phyloP scores from a whole-genome alignment of 2,113 vertebrate genomes.

The Sterna hirundo region DNA sequence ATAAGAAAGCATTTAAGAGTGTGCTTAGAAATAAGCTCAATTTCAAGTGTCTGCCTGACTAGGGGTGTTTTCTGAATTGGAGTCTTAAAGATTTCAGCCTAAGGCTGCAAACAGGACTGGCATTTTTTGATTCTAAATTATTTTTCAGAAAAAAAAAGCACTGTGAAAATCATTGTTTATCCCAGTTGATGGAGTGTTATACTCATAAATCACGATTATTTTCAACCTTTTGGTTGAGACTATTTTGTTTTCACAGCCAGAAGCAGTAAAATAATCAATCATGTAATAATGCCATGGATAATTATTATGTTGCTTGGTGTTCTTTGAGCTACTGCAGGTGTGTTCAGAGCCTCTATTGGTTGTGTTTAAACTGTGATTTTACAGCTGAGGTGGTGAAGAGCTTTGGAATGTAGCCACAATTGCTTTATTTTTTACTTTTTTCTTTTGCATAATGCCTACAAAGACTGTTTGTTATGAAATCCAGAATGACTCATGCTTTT shows the following conservation, averaged over 20 bases:
- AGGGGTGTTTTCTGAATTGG: background rate
- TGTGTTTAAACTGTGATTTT: constrained; percentile 42
- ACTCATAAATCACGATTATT: constrained; percentile 60
- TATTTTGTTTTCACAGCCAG: constrained; percentile 63
- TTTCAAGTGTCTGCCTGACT: background rate
- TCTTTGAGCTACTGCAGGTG: constrained; percentile 62
- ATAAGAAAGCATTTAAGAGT: background rate
- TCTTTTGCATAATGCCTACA: background rate
- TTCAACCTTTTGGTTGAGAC: constrained; percentile 36
- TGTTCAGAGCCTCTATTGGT: background rate
- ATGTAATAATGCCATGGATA: constrained; percentile 48
- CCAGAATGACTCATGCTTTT: background rate
- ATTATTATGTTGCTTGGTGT: constrained; percentile 57
- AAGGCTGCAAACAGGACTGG: background rate
- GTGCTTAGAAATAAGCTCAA: background rate
- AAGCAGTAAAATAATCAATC: constrained; percentile 71
- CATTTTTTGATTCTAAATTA: constrained; percentile 9
- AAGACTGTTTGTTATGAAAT: background rate
- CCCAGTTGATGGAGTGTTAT: constrained; percentile 46
- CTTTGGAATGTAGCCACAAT: constrained; percentile 38
- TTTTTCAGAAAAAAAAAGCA: background rate
- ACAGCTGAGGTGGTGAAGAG: constrained; percentile 23
- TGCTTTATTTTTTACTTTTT: background rate
- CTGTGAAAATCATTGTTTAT: constrained; percentile 27
- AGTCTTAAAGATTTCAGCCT: background rate